These are phyloP conservation scores for Hiodon alosoides DNA, from an alignment of 2,113 vertebrate species.

Conservation along the genomic window DNA sequence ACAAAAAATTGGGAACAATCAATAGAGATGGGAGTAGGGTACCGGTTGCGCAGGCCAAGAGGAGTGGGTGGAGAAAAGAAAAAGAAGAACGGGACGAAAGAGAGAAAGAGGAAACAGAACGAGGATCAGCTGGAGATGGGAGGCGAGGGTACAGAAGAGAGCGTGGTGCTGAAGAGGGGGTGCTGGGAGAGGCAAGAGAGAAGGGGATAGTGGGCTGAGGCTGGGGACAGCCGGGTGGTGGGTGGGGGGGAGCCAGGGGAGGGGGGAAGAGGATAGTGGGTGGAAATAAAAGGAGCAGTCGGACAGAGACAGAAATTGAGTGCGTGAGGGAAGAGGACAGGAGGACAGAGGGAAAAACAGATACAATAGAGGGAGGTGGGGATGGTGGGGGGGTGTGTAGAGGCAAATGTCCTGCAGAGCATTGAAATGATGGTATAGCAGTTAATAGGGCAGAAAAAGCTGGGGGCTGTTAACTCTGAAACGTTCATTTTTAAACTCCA, in stretches of 20 bases:
- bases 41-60: constrained; percentile 22
- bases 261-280: constrained; percentile 15
- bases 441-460: constrained; percentile 74
- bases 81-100: constrained; percentile 15
- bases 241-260: not conserved
- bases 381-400: constrained; percentile 40
- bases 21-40: constrained; percentile 28
- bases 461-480: constrained; percentile 71
- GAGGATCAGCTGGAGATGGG: constrained; percentile 25
- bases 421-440: constrained; percentile 67
- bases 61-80: constrained; percentile 24
- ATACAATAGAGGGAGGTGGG: constrained; percentile 20
- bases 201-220: constrained; percentile 1
- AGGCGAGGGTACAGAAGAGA: constrained; percentile 24
- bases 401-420: constrained; percentile 54
- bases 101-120: constrained; percentile 23
- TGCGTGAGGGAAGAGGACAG: constrained; percentile 16
- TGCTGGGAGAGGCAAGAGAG: not conserved
- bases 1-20: constrained; percentile 17
- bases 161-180: constrained; percentile 15
- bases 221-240: not conserved
- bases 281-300: constrained; percentile 3
- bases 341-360: constrained; percentile 22
- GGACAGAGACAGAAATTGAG: not conserved
- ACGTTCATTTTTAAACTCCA: constrained; percentile 69